phyloP scores from a whole-genome alignment of 2,113 vertebrate species.

The Piprites chloris region DNA sequence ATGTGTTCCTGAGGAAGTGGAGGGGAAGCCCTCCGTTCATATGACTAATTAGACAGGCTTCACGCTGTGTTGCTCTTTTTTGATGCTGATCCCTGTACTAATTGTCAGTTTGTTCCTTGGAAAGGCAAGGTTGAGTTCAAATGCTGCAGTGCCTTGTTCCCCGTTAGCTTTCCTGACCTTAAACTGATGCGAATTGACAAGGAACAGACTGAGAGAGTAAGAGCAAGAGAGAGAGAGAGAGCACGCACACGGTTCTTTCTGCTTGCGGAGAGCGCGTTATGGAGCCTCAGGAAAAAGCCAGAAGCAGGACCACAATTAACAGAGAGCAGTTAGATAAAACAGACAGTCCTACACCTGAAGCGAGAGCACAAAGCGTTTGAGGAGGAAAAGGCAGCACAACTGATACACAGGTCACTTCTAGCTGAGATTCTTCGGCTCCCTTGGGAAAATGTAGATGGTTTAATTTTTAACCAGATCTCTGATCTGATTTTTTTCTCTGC shows the following conservation, averaged over 20 bases:
- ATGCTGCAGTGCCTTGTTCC: conserved; percentile 77
- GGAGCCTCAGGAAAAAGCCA: neutral
- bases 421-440: neutral
- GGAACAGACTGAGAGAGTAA: conserved; percentile 56
- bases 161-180: conserved; percentile 68
- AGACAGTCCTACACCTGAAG: neutral
- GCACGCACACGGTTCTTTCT: neutral
- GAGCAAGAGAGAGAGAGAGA: neutral
- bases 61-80: conserved; percentile 92
- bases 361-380: neutral
- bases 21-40: conserved; percentile 89
- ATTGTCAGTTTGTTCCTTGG: conserved; percentile 85
- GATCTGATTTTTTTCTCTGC: neutral
- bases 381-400: neutral
- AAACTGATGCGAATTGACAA: conserved; percentile 78
- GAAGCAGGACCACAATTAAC: neutral
- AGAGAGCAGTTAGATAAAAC: neutral
- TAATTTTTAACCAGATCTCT: neutral
- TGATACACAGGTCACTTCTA: neutral
- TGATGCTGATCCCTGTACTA: conserved; percentile 90
- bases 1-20: conserved; percentile 77
- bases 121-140: conserved; percentile 90
- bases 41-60: conserved; percentile 98
- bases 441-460: neutral
- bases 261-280: neutral